Base-by-base conservation (phyloP, 2,113 vertebrate species). In the Salvator merianae region DNA sequence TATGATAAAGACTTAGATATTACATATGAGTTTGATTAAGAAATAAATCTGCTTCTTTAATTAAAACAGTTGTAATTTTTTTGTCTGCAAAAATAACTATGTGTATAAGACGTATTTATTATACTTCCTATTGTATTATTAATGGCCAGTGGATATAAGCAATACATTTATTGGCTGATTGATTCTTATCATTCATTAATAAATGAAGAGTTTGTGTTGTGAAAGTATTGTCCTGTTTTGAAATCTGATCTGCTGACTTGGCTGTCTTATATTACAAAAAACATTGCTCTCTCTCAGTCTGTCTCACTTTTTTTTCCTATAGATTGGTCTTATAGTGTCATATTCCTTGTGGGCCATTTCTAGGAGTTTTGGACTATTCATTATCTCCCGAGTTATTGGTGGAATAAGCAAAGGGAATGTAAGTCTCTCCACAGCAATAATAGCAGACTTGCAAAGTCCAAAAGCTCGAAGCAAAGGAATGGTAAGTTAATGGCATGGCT, bases 361-460 rank as follows among this genome's bases (percentile, higher is more conserved):
- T 38, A 93, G 86, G 91, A 99, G 96, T 93, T 99, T 99, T 36
- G 93, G 93, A 22, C 72, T 97, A 91, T 99, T 99, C 90, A 97
- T 99, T 80, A 94, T 97, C 90, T 99, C 98, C 91, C 96, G 98
- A 76, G 94, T 97, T 20, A 90, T 99, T 9, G 98, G 98, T 18
- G 99, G 99, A 40, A 91, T 99, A 89, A 98, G 97, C 94, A 99
- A 99, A 92, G 97, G 98, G 77, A 99, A 99, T 16, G 97, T 99
- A 89, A 98, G 98, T 93, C 97, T 99, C 83, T 98, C 95, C 94
- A 98, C 98, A 0, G 98, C 98, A 78, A 85, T 99, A 2, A 92
- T 99, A 16, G 99, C 98, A 3, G 99, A 99, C 93, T 85, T 99
- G 88, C 93, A 94, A 6, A 97, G 96, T 34, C 95, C 98, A 0